Evolutionary conservation across 2,797 vertebrate species (phyloP).

Genomic region (Fundulus diaphanus): DNA sequence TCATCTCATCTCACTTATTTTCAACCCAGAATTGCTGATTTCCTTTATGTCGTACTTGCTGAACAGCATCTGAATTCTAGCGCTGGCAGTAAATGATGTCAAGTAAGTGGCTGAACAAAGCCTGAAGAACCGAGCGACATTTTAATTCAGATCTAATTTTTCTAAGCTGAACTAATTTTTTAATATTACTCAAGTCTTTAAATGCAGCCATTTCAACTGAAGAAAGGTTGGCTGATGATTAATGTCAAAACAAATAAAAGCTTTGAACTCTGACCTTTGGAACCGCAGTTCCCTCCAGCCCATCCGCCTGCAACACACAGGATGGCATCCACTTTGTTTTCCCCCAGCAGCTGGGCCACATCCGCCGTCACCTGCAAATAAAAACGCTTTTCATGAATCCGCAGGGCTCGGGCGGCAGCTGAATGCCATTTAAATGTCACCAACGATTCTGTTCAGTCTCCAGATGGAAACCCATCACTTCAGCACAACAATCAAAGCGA

Average conservation of each 20-base stretch:
- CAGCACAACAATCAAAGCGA: constrained; percentile 3
- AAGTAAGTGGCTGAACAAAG: neutral
- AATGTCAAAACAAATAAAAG: constrained; percentile 42
- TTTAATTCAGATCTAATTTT: neutral
- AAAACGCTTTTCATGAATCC: constrained; percentile 19
- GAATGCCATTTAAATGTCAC: constrained; percentile 23
- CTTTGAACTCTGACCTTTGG: constrained; percentile 87
- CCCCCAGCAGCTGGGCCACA: constrained; percentile 87
- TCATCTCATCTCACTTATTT: neutral
- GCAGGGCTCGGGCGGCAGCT: neutral
- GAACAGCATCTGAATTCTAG: neutral
- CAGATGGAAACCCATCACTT: constrained; percentile 12
- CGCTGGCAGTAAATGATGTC: neutral
- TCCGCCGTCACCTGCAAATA: constrained; percentile 89
- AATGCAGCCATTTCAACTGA: neutral
- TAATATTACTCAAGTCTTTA: neutral
- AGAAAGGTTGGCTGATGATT: constrained; percentile 38
- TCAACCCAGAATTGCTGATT: too few relatives aligned
- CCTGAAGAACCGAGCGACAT: neutral
- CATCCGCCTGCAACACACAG: constrained; percentile 97
- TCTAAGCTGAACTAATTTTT: neutral
- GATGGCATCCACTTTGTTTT: constrained; percentile 93
- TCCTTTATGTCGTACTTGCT: too few relatives aligned
- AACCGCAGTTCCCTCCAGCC: constrained; percentile 93
- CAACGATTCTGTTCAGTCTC: neutral